phyloP scores from a whole-genome alignment of 2,888 invertebrate genomes.

The Stenotaenia linearis region DNA sequence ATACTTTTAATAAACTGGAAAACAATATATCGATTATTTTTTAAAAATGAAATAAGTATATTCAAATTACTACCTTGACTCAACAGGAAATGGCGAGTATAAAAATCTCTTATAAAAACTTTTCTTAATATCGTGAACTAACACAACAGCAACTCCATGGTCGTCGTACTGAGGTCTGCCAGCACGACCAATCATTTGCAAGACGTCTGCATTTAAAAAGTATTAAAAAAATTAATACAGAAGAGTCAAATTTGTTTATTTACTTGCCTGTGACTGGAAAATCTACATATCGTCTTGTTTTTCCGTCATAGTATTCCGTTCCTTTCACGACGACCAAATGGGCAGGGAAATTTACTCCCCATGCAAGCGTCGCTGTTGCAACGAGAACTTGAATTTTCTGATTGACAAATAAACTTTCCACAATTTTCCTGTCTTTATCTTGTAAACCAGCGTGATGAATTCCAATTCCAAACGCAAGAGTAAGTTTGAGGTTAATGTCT shows the following conservation, averaged over 20 bases:
- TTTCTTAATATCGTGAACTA: slow-evolving; percentile 92
- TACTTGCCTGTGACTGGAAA: slow-evolving; percentile 86
- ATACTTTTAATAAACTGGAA: slow-evolving; percentile 70
- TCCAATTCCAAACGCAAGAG: slow-evolving; percentile 94
- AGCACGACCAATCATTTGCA: slow-evolving; percentile 99
- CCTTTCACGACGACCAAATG: slow-evolving; percentile 97
- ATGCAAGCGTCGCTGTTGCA: slow-evolving; percentile 94
- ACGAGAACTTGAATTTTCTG: slow-evolving; percentile 94
- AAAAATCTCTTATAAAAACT: slow-evolving; percentile 98
- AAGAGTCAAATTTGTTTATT: not conserved
- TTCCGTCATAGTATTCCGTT: slow-evolving; percentile 97
- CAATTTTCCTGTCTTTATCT: slow-evolving; percentile 80
- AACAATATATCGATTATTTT: not conserved
- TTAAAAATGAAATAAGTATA: not conserved
- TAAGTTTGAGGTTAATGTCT: slow-evolving; percentile 86
- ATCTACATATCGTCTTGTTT: slow-evolving; percentile 92
- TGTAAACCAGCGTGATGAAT: slow-evolving; percentile 97
- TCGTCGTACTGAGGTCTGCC: slow-evolving; percentile 96
- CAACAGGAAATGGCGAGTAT: slow-evolving; percentile 98
- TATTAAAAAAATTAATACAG: not conserved
- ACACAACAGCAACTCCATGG: slow-evolving; percentile 62
- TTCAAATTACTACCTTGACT: slow-evolving; percentile 59
- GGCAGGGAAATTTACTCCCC: slow-evolving; percentile 99
- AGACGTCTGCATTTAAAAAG: slow-evolving; percentile 79
- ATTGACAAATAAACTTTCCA: slow-evolving; percentile 89